Conservation (phyloP, 1,140 invertebrate species). For the Drosophila parvula region DNA sequence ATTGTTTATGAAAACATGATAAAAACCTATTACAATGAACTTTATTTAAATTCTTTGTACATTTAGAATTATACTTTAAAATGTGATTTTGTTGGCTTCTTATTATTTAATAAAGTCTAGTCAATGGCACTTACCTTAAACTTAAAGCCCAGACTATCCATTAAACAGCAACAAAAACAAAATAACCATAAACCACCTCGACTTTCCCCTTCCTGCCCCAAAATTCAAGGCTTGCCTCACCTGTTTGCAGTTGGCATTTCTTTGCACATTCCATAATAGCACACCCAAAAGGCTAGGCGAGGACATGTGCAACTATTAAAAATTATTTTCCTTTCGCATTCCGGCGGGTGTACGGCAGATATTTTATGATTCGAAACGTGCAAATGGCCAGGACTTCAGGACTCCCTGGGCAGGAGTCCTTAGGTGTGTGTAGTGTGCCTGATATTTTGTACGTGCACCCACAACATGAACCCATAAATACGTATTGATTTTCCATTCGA, state of each 20-base stretch:
- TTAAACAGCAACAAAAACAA: not conserved
- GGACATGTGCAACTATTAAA: slow-evolving; percentile 47
- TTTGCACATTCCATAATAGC: slow-evolving; percentile 8
- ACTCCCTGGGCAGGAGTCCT: slow-evolving; percentile 10
- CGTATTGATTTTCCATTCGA: slow-evolving; percentile 74
- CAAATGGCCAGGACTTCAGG: slow-evolving; percentile 41
- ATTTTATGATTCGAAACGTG: slow-evolving; percentile 64
- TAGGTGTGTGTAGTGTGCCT: slow-evolving; percentile 54
- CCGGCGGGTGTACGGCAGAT: slow-evolving; percentile 43
- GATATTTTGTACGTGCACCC: slow-evolving; percentile 69
- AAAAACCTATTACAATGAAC: too few relatives aligned
- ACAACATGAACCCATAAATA: slow-evolving; percentile 79
- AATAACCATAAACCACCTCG: not conserved
- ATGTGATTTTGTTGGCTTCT: not conserved
- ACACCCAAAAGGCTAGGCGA: slow-evolving; percentile 26
- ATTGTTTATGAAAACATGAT: too few relatives aligned
- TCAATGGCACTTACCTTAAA: not conserved
- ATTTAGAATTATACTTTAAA: not conserved
- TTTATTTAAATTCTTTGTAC: not conserved
- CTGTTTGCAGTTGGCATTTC: slow-evolving; percentile 2
- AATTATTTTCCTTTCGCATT: slow-evolving; percentile 56
- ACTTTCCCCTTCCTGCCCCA: too few relatives aligned
- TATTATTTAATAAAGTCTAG: not conserved
- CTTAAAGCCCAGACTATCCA: not conserved
- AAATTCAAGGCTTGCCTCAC: not conserved